phyloP scores from a whole-genome alignment of 2,797 vertebrate species.

The Mareca strepera region DNA sequence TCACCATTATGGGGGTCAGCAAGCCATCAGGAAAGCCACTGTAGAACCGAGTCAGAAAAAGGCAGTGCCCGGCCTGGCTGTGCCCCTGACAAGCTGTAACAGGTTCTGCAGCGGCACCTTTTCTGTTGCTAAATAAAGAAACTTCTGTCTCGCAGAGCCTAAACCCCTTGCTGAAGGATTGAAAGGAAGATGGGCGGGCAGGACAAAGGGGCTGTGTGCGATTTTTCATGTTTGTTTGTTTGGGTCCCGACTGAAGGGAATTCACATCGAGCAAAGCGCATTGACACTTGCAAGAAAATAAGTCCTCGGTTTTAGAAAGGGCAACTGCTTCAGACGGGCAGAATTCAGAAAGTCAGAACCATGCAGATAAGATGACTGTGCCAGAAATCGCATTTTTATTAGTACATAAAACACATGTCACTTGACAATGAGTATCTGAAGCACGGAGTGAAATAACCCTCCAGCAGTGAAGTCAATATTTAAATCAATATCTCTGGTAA shows the following conservation, averaged over 20 bases:
- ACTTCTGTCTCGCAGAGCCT: constrained; percentile 54
- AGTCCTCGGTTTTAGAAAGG: not conserved
- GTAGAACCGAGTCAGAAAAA: constrained; percentile 33
- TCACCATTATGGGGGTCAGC: constrained; percentile 4
- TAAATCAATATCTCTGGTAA: constrained; percentile 74
- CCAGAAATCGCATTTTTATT: constrained; percentile 63
- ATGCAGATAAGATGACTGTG: not conserved
- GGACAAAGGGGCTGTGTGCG: not conserved
- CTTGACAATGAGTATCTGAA: constrained; percentile 56
- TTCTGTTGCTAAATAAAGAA: constrained; percentile 70
- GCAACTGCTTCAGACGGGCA: not conserved
- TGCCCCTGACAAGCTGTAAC: constrained; percentile 63
- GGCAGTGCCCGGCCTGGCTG: constrained; percentile 44
- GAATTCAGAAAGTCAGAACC: not conserved
- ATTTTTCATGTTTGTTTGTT: not conserved
- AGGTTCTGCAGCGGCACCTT: constrained; percentile 62
- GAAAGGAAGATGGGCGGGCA: constrained; percentile 36
- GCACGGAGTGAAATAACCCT: constrained; percentile 51
- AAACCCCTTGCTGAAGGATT: constrained; percentile 60
- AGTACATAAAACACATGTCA: constrained; percentile 61
- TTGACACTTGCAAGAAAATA: not conserved
- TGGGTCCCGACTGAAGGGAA: not conserved
- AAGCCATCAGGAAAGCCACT: constrained; percentile 10
- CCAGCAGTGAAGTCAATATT: constrained; percentile 68
- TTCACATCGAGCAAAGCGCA: not conserved